These are phyloP conservation scores for Acrobasis consociella DNA, from an alignment of 2,888 invertebrate species.

Conservation along the genomic window DNA sequence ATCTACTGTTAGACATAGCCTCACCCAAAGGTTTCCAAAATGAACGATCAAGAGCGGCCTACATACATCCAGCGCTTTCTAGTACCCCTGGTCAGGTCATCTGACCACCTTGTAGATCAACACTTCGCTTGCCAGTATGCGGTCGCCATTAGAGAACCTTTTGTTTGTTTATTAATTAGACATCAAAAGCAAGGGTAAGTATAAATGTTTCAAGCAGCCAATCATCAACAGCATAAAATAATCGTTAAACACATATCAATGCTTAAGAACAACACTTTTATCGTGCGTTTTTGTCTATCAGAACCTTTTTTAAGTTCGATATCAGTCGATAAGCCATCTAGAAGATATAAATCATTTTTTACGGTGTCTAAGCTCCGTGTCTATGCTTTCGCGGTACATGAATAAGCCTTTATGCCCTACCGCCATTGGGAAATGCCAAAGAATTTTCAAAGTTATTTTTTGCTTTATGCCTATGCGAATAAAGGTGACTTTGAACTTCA, in stretches of 20 bases:
- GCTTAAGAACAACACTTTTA: slow-evolving; percentile 42
- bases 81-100: no score
- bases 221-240: slow-evolving; percentile 32
- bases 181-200: neutral
- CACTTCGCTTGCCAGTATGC: no score
- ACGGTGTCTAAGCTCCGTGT: slow-evolving; percentile 63
- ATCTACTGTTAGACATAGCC: no score
- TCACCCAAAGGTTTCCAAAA: no score
- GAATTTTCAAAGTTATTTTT: slow-evolving; percentile 25
- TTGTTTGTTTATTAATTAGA: neutral
- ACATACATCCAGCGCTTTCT: no score
- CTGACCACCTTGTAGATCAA: no score
- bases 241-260: slow-evolving; percentile 36
- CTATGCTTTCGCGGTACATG: slow-evolving; percentile 73
- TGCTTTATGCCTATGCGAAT: slow-evolving; percentile 30
- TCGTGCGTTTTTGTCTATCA: slow-evolving; percentile 39
- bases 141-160: no score
- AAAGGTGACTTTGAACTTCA: slow-evolving; percentile 40
- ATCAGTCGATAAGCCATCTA: slow-evolving; percentile 67
- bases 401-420: slow-evolving; percentile 69
- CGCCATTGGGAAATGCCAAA: slow-evolving; percentile 48
- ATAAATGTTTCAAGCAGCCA: neutral
- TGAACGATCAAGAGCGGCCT: no score
- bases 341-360: slow-evolving; percentile 77
- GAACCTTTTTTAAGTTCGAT: slow-evolving; percentile 63